These are phyloP conservation scores for Plutella xylostella DNA, from an alignment of 2,888 invertebrate species.

Conservation along the genomic window DNA sequence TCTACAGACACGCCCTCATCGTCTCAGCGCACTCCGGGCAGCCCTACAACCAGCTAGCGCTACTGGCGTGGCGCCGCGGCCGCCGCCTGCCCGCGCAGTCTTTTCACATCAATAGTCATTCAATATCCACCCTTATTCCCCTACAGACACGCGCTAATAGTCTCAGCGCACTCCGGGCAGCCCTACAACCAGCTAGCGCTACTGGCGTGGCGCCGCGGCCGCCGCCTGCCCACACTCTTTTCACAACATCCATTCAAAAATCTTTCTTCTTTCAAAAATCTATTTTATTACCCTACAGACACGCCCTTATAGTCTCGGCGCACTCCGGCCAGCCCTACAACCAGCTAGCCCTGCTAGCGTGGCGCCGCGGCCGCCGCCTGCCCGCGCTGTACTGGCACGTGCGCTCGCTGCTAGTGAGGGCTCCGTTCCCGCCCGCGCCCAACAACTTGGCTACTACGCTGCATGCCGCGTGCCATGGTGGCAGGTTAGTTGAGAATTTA, in stretches of 20 bases:
- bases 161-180: conserved; percentile 84
- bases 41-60: conserved; percentile 89
- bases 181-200: conserved; percentile 91
- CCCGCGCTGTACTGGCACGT: conserved; percentile 90
- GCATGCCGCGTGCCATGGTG: no score
- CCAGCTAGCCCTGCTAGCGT: conserved; percentile 85
- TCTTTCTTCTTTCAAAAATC: no score
- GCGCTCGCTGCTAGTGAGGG: conserved; percentile 83
- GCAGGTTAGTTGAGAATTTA: no score
- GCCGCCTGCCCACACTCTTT: conserved; percentile 85
- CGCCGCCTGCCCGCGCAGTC: conserved; percentile 85
- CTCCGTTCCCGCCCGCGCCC: conserved; percentile 87
- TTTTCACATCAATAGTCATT: no score
- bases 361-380: conserved; percentile 83
- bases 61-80: conserved; percentile 84
- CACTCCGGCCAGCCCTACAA: conserved; percentile 91
- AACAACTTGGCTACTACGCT: conserved; percentile 83
- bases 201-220: conserved; percentile 83
- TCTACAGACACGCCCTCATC: conserved; percentile 77
- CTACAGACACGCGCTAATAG: conserved; percentile 77
- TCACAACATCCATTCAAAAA: no score
- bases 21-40: conserved; percentile 84
- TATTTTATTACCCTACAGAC: conserved; percentile 46
- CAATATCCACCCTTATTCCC: no score
- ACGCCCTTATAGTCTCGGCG: conserved; percentile 79